Conservation (phyloP, 2,113 vertebrate genomes). For the Hyaena hyaena region DNA sequence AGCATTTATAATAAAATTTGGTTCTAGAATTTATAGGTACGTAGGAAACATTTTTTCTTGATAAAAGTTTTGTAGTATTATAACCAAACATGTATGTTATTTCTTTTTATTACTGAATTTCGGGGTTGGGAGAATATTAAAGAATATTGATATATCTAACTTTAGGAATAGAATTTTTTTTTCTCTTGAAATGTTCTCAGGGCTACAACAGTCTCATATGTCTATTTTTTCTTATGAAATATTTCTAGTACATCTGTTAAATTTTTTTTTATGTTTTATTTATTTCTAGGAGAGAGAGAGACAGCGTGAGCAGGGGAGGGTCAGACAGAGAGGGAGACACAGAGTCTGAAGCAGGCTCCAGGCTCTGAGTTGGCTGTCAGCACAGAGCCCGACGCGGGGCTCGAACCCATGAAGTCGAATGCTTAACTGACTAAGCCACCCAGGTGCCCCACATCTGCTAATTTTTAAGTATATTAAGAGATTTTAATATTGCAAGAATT, state of each 20-base stretch:
- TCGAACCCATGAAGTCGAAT: too few relatives aligned
- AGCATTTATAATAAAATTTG: not conserved
- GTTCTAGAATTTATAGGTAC: not conserved
- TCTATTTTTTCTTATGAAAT: conserved; percentile 1
- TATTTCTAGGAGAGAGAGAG: too few relatives aligned
- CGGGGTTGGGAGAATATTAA: not conserved
- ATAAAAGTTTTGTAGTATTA: not conserved
- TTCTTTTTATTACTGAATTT: not conserved
- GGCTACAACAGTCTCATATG: not conserved
- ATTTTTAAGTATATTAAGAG: conserved; percentile 11
- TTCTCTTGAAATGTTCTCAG: not conserved
- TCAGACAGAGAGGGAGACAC: too few relatives aligned
- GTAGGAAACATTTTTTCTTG: not conserved
- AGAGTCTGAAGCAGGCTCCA: too few relatives aligned
- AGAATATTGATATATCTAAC: not conserved
- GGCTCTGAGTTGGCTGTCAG: too few relatives aligned
- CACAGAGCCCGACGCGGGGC: too few relatives aligned
- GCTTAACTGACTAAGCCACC: too few relatives aligned
- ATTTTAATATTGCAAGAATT: conserved; percentile 12
- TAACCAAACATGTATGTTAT: not conserved
- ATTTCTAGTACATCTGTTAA: not conserved
- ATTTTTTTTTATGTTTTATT: not conserved
- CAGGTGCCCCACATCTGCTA: not conserved
- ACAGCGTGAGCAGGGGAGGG: too few relatives aligned
- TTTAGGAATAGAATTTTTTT: not conserved